Evolutionary conservation across 2,113 vertebrate species (phyloP).

Genomic region (Crypturellus undulatus): DNA sequence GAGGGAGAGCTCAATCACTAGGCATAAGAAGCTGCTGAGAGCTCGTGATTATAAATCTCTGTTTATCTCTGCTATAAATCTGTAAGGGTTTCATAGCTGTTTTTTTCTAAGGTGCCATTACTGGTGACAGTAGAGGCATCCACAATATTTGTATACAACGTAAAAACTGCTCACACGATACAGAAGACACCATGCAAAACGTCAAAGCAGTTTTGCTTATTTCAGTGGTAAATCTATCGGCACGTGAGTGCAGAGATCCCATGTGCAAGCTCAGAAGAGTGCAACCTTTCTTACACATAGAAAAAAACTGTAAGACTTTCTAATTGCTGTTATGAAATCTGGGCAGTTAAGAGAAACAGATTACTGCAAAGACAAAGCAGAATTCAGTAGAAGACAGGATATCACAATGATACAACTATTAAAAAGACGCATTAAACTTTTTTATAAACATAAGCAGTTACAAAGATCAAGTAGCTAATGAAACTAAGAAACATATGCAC

Average conservation of each 20-base stretch:
- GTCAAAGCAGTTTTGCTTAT: not conserved
- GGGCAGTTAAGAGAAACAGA: not conserved
- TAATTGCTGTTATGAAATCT: not conserved
- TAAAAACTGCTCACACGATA: not conserved
- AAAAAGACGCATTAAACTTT: not conserved
- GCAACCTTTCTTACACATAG: not conserved
- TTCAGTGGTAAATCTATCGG: not conserved
- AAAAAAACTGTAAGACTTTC: not conserved
- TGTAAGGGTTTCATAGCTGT: not conserved
- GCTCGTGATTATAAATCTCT: not conserved
- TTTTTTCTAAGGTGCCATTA: not conserved
- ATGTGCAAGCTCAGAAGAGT: not conserved
- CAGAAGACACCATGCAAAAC: not conserved
- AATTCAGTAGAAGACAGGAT: not conserved
- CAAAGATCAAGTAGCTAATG: not conserved
- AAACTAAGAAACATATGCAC: not conserved
- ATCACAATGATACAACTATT: not conserved
- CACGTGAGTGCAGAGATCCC: not conserved
- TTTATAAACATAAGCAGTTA: rapidly evolving
- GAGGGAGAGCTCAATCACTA: not conserved
- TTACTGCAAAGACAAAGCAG: not conserved
- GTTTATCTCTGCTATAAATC: not conserved
- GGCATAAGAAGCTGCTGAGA: not conserved
- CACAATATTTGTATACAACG: not conserved
- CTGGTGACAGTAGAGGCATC: not conserved